These are phyloP conservation scores for Gopherus flavomarginatus DNA, from an alignment of 2,113 vertebrate genomes.

Conservation along the genomic window DNA sequence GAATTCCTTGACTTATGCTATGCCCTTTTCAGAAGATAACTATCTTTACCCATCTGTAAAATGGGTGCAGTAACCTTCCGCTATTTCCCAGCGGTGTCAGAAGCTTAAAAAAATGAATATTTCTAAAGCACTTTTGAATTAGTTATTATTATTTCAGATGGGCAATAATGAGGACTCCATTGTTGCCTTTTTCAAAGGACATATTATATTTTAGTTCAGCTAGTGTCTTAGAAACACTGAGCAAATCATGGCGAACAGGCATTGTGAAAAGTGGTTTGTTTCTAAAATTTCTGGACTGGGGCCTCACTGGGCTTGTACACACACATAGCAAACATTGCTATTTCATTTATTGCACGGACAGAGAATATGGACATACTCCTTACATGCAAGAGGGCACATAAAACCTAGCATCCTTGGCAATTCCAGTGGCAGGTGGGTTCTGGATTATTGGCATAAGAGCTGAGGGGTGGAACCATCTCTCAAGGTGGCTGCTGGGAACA, in stretches of 20 bases:
- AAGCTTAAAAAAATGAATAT: not conserved
- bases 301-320: not conserved
- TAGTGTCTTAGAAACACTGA: not conserved
- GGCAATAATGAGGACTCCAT: not conserved
- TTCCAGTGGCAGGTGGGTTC: not conserved
- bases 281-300: not conserved
- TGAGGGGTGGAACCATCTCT: not conserved
- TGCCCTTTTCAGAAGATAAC: not conserved
- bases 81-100: not conserved
- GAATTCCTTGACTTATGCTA: not conserved
- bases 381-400: not conserved
- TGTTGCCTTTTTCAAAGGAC: not conserved
- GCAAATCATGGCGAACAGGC: not conserved
- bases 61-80: fast-evolving
- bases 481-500: not conserved
- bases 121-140: not conserved
- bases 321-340: not conserved
- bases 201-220: fast-evolving
- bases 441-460: not conserved
- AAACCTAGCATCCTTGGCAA: not conserved
- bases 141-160: fast-evolving
- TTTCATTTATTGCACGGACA: not conserved
- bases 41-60: fast-evolving
- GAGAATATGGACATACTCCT: not conserved
- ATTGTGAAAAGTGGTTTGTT: not conserved